phyloP scores from a whole-genome alignment of 2,888 invertebrate genomes.

The Sinotaia quadrata region DNA sequence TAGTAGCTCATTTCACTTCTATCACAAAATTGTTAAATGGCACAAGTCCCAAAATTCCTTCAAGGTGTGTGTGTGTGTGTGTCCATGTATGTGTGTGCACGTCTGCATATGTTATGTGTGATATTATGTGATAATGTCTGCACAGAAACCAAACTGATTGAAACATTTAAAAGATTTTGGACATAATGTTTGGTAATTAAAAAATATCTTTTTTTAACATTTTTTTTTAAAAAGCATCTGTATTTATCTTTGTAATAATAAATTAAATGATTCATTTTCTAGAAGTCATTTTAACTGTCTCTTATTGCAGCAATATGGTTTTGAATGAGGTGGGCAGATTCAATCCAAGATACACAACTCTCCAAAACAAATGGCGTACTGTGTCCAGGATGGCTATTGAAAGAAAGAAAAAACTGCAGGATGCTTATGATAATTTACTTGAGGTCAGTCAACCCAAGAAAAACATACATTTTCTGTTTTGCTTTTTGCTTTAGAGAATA shows the following conservation, averaged over 20 bases:
- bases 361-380: conserved; percentile 69
- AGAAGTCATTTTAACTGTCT: not conserved
- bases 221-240: not conserved
- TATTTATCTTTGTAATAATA: not conserved
- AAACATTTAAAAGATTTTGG: no score
- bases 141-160: no score
- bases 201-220: no score
- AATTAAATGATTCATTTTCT: not conserved
- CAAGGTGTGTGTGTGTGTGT: no score
- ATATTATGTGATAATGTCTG: no score
- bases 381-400: conserved; percentile 72
- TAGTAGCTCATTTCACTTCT: no score
- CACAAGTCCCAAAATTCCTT: no score
- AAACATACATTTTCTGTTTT: not conserved
- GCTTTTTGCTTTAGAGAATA: not conserved
- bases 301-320: conserved; percentile 61
- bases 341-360: conserved; percentile 64
- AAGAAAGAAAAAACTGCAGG: conserved; percentile 70
- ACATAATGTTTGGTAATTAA: no score
- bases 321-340: conserved; percentile 65
- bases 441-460: conserved; percentile 56
- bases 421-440: conserved; percentile 66
- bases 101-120: no score
- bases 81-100: no score
- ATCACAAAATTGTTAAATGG: no score